Evolutionary conservation across 2,113 vertebrate species (phyloP).

Genomic region (Cryptoleucopteryx plumbea): DNA sequence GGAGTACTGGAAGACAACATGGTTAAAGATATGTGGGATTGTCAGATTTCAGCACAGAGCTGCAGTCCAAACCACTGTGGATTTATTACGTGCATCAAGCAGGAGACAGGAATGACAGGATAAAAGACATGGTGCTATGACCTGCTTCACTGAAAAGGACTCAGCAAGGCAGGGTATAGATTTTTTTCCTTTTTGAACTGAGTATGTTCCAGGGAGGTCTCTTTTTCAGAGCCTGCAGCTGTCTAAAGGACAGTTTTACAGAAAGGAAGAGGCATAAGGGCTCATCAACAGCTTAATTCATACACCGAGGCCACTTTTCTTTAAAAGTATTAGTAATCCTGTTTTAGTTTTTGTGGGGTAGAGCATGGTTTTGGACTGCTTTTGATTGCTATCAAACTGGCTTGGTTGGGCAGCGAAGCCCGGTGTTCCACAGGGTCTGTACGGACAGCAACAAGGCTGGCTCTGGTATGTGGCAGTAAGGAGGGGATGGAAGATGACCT

Average conservation of each 20-base stretch:
- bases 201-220: conserved; percentile 10
- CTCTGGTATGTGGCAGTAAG: neutral
- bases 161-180: conserved; percentile 17
- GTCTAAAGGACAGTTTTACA: neutral
- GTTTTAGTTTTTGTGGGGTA: neutral
- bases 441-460: neutral
- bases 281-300: neutral
- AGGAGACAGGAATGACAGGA: conserved; percentile 30
- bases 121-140: conserved; percentile 39
- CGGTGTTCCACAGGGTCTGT: neutral
- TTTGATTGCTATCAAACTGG: neutral
- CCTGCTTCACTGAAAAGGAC: conserved; percentile 29
- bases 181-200: neutral
- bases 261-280: neutral
- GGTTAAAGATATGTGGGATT: neutral
- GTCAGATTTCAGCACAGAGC: neutral
- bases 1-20: neutral
- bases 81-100: conserved; percentile 32
- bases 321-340: neutral
- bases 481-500: neutral
- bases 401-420: neutral
- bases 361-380: neutral
- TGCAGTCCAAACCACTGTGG: conserved; percentile 8
- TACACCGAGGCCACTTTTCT: neutral
- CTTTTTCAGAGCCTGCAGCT: neutral